Evolutionary conservation across 2,113 vertebrate species (phyloP).

Genomic region (Recurvirostra avosetta): DNA sequence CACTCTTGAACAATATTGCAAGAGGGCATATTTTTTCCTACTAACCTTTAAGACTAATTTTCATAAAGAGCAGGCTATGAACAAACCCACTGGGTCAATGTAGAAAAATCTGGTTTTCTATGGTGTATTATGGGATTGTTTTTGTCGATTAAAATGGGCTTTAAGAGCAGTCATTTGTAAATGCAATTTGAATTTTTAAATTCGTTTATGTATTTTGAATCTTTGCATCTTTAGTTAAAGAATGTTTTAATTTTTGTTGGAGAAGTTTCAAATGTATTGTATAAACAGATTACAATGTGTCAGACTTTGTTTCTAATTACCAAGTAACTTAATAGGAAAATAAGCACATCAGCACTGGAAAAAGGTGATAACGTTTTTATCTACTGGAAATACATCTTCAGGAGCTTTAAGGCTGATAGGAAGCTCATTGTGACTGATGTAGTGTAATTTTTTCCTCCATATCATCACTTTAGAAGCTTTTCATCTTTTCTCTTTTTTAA

Average conservation of each 20-base stretch:
- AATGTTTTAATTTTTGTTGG: neutral
- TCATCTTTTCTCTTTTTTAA: conserved; percentile 26
- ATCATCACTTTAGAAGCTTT: conserved; percentile 49
- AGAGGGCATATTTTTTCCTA: neutral
- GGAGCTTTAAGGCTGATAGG: conserved; percentile 38
- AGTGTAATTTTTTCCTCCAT: neutral
- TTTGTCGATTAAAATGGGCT: neutral
- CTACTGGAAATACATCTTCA: conserved; percentile 37
- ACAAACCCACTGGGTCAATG: neutral
- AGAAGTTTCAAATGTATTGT: conserved; percentile 15
- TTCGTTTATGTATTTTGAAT: neutral
- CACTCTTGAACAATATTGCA: neutral
- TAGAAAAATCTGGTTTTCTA: neutral
- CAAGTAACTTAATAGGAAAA: conserved; percentile 16
- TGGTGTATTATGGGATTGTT: neutral
- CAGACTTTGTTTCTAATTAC: conserved; percentile 53
- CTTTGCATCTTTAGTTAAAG: neutral
- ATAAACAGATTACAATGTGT: conserved; percentile 25
- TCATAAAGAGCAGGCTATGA: neutral
- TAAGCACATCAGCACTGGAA: conserved; percentile 11
- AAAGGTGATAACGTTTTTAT: conserved; percentile 54
- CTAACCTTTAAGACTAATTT: neutral
- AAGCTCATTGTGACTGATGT: neutral
- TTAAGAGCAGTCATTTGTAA: neutral
- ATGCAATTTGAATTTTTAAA: neutral